Evolutionary conservation across 1,140 invertebrate genomes (phyloP).

Genomic region (Drosophila paulistorum): DNA sequence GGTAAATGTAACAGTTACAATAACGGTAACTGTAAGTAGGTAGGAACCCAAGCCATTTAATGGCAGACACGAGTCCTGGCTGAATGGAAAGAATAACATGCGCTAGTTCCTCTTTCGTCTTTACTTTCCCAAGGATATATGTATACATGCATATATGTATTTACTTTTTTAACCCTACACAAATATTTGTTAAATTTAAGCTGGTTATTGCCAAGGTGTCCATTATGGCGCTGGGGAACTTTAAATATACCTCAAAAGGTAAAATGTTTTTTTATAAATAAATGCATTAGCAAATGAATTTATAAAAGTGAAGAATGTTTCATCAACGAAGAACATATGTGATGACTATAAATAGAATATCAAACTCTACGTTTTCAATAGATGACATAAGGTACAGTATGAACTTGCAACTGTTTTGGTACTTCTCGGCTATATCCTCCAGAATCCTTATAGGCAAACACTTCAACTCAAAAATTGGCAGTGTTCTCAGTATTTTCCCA

Average conservation of each 20-base stretch:
- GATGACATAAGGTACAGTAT: no score
- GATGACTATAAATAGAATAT: no score
- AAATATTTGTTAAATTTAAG: conserved; percentile 13
- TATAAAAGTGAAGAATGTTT: background rate
- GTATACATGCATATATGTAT: background rate
- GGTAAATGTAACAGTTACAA: conserved; percentile 17
- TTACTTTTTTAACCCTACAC: conserved; percentile 10
- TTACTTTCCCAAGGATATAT: background rate
- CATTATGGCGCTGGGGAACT: background rate
- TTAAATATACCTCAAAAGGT: background rate
- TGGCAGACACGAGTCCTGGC: conserved; percentile 20
- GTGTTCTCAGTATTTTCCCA: no score
- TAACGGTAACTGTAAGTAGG: conserved; percentile 24
- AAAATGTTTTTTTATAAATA: background rate
- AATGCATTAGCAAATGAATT: background rate
- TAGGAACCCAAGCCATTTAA: conserved; percentile 32
- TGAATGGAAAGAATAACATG: conserved; percentile 3
- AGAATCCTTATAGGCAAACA: no score
- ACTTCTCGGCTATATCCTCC: no score
- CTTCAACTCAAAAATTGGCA: no score
- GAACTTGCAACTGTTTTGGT: no score
- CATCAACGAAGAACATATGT: background rate
- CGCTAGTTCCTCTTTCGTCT: background rate
- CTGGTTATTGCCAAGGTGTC: background rate
- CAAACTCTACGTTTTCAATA: no score